A percentile compares a stretch with the other conserved stretches of the same genome.
Evolutionary conservation across 1,140 invertebrate genomes (phyloP).

Genomic region (Philotrypesis tridentata): DNA sequence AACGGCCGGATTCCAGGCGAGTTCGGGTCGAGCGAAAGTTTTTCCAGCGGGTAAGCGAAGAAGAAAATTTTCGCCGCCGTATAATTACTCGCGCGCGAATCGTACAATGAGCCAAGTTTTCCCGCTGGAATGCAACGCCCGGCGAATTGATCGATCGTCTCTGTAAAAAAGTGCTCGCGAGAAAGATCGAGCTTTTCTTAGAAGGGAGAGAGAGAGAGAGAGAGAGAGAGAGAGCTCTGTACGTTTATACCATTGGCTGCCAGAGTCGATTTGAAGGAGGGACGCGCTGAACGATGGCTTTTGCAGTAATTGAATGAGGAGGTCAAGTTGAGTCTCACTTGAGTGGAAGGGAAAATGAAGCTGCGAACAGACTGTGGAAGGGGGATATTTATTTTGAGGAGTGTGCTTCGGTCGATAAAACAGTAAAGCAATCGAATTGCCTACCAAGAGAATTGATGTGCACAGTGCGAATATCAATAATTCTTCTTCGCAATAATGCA

Average conservation of each 20-base stretch:
- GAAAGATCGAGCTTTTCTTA: neutral
- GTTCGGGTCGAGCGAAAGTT: neutral
- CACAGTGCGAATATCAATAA: too few species aligned
- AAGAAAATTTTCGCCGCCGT: constrained; percentile 1
- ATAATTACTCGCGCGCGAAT: neutral
- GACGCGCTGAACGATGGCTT: neutral
- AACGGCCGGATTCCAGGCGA: neutral
- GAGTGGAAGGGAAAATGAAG: neutral
- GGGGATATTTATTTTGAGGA: neutral
- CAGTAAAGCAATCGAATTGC: neutral
- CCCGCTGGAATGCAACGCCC: neutral
- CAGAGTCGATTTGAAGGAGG: neutral
- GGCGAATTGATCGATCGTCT: neutral
- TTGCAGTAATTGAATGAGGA: neutral
- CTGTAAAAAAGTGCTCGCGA: neutral
- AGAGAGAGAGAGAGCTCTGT: too few species aligned
- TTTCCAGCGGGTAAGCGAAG: neutral
- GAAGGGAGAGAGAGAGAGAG: too few species aligned
- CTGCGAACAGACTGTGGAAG: neutral
- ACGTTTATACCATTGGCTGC: neutral
- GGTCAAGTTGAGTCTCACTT: neutral
- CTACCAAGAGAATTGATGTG: too few species aligned
- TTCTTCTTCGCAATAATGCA: too few species aligned
- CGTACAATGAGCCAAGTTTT: neutral
- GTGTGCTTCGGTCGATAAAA: neutral